Evolutionary conservation across 1,140 invertebrate genomes (phyloP).

Genomic region (Chironomus tepperi): DNA sequence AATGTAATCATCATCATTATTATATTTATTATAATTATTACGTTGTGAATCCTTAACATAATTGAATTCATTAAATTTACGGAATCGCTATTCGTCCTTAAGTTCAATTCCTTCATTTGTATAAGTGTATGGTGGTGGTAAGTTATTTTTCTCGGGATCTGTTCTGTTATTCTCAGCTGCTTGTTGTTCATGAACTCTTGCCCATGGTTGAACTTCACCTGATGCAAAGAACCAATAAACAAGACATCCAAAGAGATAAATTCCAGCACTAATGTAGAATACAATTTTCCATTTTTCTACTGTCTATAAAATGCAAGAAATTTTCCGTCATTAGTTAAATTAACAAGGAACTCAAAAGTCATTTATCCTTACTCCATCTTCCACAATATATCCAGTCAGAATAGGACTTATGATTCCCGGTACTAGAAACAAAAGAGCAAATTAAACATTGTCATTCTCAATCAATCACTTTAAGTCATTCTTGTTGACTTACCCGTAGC

Average conservation of each 20-base stretch:
- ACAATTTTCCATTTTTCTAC: conserved; percentile 70
- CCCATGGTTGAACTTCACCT: conserved; percentile 72
- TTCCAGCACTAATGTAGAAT: conserved; percentile 68
- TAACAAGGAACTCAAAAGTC: background rate
- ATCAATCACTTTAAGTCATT: background rate
- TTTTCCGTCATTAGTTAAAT: conserved; percentile 25
- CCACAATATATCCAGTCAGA: conserved; percentile 67
- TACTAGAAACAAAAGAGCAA: conserved; percentile 38
- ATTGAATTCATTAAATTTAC: too few species aligned
- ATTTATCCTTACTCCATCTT: conserved; percentile 49
- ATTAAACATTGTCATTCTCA: background rate
- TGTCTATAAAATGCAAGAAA: conserved; percentile 46
- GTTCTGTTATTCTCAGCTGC: conserved; percentile 36
- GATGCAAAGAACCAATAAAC: conserved; percentile 73
- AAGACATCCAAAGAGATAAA: conserved; percentile 69
- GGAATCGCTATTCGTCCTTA: background rate
- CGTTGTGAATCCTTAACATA: too few species aligned
- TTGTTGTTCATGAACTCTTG: conserved; percentile 38
- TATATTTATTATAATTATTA: background rate
- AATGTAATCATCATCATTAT: background rate
- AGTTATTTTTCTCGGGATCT: conserved; percentile 31
- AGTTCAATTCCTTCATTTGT: conserved; percentile 25
- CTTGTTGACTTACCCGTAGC: conserved; percentile 50
- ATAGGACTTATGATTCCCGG: conserved; percentile 79
- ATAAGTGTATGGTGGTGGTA: conserved; percentile 33